Evolutionary conservation across 1,140 invertebrate genomes (phyloP).

Genomic region (Neodiprion lecontei): DNA sequence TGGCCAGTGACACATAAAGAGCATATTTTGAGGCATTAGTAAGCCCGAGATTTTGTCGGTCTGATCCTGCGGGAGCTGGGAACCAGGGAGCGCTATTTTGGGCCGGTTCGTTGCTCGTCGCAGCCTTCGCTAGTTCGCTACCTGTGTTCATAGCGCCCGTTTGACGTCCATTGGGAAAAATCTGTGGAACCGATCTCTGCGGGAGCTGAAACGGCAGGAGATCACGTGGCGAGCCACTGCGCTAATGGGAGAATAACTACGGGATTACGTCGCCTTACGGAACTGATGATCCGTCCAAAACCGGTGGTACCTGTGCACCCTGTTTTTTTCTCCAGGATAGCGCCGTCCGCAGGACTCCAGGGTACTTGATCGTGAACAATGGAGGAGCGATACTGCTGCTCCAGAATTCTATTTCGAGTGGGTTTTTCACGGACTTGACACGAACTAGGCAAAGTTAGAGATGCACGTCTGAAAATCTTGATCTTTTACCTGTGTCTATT

Average conservation of each 20-base stretch:
- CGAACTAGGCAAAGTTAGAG: no score
- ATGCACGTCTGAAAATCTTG: no score
- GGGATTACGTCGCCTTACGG: constrained; percentile 39
- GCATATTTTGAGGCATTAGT: constrained; percentile 58
- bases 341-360: not conserved
- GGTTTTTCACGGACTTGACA: no score
- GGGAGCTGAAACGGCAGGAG: no score
- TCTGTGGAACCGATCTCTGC: constrained; percentile 42
- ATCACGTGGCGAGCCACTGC: constrained; percentile 25
- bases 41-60: constrained; percentile 13
- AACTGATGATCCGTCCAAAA: no score
- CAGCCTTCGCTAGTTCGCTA: constrained; percentile 46
- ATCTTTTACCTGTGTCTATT: no score
- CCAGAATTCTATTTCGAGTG: no score
- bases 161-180: constrained; percentile 37
- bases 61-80: no score
- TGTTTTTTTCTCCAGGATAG: not conserved
- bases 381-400: no score
- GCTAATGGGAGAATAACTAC: constrained; percentile 47
- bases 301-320: not conserved
- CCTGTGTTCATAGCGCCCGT: constrained; percentile 55
- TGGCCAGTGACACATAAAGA: constrained; percentile 62
- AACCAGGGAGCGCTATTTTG: no score
- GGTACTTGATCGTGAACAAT: no score
- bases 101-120: no score